Evolutionary conservation across 1,140 invertebrate species (phyloP).

Genomic region (Phthorimaea operculella): DNA sequence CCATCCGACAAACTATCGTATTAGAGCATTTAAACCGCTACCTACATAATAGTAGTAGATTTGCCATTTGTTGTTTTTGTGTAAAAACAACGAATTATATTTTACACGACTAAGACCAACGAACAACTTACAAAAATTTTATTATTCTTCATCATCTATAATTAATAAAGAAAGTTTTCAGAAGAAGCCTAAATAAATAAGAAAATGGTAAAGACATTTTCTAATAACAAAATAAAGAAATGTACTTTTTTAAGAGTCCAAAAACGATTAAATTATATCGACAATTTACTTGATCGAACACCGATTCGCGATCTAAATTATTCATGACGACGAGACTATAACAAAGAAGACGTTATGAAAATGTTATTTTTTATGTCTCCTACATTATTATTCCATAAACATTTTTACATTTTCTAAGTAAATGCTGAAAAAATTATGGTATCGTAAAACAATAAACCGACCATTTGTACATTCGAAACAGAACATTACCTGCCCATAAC

Average conservation of each 20-base stretch:
- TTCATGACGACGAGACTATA: background rate
- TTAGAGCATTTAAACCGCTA: too few relatives aligned
- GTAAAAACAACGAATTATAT: too few relatives aligned
- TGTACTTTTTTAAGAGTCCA: background rate
- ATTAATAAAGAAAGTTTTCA: too few relatives aligned
- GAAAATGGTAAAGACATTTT: too few relatives aligned
- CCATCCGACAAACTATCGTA: too few relatives aligned
- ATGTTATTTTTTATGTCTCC: background rate
- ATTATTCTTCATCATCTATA: too few relatives aligned
- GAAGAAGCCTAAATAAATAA: too few relatives aligned
- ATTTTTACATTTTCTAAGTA: background rate
- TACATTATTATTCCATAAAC: background rate
- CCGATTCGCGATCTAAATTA: background rate
- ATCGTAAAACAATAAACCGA: slow-evolving; percentile 55
- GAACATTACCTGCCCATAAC: slow-evolving; percentile 61
- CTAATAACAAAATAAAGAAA: too few relatives aligned
- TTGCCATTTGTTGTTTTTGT: too few relatives aligned
- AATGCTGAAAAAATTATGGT: slow-evolving; percentile 18
- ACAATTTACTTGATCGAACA: background rate
- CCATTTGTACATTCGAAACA: slow-evolving; percentile 50
- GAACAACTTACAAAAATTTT: too few relatives aligned
- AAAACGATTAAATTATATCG: background rate
- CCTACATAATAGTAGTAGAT: too few relatives aligned
- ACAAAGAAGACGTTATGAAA: background rate
- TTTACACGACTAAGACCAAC: too few relatives aligned